Base-by-base conservation (phyloP, 2,888 invertebrate genomes). In the Merodon equestris region DNA sequence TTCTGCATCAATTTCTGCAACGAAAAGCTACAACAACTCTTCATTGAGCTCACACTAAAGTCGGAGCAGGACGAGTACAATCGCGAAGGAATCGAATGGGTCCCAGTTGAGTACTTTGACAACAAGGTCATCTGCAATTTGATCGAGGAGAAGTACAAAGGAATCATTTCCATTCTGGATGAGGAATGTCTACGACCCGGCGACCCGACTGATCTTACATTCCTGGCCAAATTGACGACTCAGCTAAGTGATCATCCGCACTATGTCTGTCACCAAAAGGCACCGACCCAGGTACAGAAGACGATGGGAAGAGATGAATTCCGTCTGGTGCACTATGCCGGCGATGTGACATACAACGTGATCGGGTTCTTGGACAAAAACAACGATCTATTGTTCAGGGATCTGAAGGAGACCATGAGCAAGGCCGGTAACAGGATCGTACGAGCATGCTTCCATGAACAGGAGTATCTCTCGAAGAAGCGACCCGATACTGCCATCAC, bases 1-100 rank as follows among this genome's bases (percentile, higher is more conserved):
- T 95, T 97, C 87, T 97, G 97, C 90, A 97, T 97, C 81, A 97
- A 97, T 90, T 97, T 95, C 90, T 97, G 97, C 88, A 97, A 97
- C 87, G 97, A 97, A 90, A 97, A 97, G 88, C 91, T 97, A 75
- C 97, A 97, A 87, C 97, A 97, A 89, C 90, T 97, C 75, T 97
- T 97, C 89, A 97, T 97, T 86, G 94, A 97, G 88, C 89, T 97
- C 85, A 97, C 97, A 0, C 89, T 97, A 44, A 95, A 95, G 86
- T 95, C 95, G 12, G 97, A 97, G 87, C 97, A 97, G 88, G 96
- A 97, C 85, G 97, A 97, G 87, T 97, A 97, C 86, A 90, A 94
- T 40, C 92, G 93, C 58, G 97, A 97, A 88, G 97, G 97, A 72
- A 97, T 97, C 85, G 94, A 94, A 86, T 97, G 97, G 97, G 94